A percentile compares a stretch with the other conserved stretches of the same genome.
Evolutionary conservation across 2,797 vertebrate species (phyloP).

Genomic region (Cyclura pinguis): DNA sequence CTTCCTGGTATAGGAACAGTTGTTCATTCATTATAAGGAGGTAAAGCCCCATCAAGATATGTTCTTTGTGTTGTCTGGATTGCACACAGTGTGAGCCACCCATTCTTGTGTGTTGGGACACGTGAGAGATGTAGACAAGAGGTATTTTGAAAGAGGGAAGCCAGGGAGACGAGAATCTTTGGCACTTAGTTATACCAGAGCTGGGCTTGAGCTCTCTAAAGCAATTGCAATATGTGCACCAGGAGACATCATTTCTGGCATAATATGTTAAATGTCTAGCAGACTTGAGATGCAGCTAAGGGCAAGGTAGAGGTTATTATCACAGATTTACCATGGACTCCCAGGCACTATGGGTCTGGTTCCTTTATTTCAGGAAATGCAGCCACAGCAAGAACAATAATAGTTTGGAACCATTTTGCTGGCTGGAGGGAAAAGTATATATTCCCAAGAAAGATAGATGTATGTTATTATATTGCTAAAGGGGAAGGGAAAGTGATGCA

Average conservation of each 20-base stretch:
- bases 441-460: not conserved
- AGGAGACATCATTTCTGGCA: conserved; percentile 5
- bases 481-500: too few relatives aligned
- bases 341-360: not conserved
- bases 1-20: not conserved
- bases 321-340: not conserved
- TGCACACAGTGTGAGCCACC: conserved; percentile 9
- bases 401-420: too few relatives aligned
- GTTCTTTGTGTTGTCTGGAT: not conserved
- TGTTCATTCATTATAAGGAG: not conserved
- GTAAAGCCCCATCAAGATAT: not conserved
- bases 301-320: not conserved
- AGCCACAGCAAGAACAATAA: fast-evolving
- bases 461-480: not conserved
- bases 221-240: not conserved
- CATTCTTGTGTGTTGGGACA: not conserved
- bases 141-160: not conserved
- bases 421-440: not conserved
- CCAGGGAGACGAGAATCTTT: not conserved
- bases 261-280: not conserved
- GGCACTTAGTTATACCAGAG: not conserved
- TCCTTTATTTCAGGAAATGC: not conserved
- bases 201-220: not conserved
- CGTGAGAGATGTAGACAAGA: not conserved
- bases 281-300: not conserved